These are phyloP conservation scores for Naso thynnoides DNA, from an alignment of 2,797 vertebrate genomes.

Conservation along the genomic window DNA sequence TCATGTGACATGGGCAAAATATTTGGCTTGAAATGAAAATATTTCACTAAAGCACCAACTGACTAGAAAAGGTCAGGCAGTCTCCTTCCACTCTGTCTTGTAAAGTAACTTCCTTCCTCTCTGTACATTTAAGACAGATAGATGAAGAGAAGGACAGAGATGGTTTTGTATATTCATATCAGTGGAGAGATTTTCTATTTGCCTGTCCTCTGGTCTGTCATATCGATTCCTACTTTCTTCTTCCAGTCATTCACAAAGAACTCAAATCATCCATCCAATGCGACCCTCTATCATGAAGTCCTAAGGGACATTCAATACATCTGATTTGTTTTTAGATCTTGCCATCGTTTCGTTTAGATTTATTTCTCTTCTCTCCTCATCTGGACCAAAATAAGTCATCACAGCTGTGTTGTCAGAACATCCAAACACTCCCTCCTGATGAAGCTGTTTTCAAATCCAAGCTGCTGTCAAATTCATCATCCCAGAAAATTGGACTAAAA, in stretches of 20 bases:
- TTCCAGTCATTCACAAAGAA: constrained; percentile 23
- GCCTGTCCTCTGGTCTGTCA: constrained; percentile 33
- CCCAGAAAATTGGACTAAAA: constrained; percentile 18
- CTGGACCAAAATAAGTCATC: constrained; percentile 44
- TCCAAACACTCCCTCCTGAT: constrained; percentile 20
- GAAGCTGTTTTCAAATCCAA: constrained; percentile 28
- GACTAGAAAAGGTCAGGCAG: neutral
- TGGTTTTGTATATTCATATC: constrained; percentile 25
- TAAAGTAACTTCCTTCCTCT: neutral
- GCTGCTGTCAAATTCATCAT: constrained; percentile 18
- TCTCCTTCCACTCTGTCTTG: too few species aligned
- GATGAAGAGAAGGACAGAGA: neutral
- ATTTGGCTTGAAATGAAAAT: too few species aligned
- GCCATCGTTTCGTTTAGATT: neutral
- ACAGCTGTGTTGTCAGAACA: constrained; percentile 13
- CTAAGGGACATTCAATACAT: constrained; percentile 27
- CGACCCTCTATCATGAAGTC: constrained; percentile 6
- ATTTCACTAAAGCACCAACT: neutral
- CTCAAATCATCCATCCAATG: constrained; percentile 52
- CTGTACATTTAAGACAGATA: too few species aligned
- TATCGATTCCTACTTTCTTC: constrained; percentile 29
- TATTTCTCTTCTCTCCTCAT: too few species aligned
- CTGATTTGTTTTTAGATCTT: constrained; percentile 23
- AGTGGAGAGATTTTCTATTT: constrained; percentile 17
- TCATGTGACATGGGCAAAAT: neutral